A percentile compares a stretch with the other conserved stretches of the same genome.
Conservation (phyloP, 2,888 invertebrate species). For the Lithophane ornitopus region DNA sequence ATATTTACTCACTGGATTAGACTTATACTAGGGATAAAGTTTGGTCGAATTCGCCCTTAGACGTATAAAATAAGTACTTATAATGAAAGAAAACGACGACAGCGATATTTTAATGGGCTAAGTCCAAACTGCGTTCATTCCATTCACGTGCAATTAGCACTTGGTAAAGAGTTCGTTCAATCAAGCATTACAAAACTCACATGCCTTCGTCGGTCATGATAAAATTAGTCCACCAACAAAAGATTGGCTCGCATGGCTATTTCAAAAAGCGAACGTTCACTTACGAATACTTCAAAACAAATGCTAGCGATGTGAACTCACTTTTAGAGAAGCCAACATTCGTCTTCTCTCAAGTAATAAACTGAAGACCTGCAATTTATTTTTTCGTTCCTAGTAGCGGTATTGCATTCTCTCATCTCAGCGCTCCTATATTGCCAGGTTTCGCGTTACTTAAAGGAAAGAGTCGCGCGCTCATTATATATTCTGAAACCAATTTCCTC, state of each 20-base stretch:
- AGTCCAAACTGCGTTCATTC: no score
- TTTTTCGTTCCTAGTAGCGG: conserved; percentile 13
- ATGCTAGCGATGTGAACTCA: background rate
- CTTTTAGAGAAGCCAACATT: conserved; percentile 3
- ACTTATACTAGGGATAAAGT: no score
- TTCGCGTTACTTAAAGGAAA: conserved; percentile 7
- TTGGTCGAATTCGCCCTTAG: no score
- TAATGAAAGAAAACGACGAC: background rate
- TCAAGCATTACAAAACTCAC: conserved; percentile 10
- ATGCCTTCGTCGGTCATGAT: background rate
- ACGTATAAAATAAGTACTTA: no score
- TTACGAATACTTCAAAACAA: background rate
- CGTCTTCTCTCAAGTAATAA: conserved; percentile 16
- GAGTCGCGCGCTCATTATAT: conserved; percentile 33
- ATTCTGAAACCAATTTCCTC: conserved; percentile 49
- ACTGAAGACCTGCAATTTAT: conserved; percentile 5
- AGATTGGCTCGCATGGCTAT: background rate
- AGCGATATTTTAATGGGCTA: background rate
- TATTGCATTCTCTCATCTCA: conserved; percentile 47
- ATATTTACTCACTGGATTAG: no score
- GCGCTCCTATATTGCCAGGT: background rate
- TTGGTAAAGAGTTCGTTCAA: background rate
- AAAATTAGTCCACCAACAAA: conserved; percentile 1
- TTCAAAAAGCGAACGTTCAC: background rate
- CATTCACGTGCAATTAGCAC: conserved; percentile 4